Percentiles rank a stretch among this genome's conserved stretches.
phyloP scores from a whole-genome alignment of 2,797 vertebrate species.

The Rhadinocentrus ornatus region DNA sequence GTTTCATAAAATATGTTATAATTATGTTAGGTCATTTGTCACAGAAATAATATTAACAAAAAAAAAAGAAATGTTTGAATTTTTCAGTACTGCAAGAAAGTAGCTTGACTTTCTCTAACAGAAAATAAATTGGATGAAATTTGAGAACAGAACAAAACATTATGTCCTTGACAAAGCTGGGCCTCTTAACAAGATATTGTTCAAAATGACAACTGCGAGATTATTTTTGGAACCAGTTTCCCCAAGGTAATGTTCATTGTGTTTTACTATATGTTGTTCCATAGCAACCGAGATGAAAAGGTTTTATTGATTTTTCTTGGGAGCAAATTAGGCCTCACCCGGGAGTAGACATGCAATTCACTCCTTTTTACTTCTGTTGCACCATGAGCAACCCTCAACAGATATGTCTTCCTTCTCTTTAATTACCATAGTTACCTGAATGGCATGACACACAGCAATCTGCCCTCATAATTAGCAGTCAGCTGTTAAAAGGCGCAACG shows the following conservation, averaged over 20 bases:
- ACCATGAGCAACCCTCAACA: conserved; percentile 62
- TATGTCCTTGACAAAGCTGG: conserved; percentile 50
- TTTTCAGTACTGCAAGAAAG: conserved; percentile 14
- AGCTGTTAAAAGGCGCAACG: conserved; percentile 81
- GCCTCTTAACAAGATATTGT: conserved; percentile 45
- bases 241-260: conserved; percentile 76
- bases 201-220: conserved; percentile 57
- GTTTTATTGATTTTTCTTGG: conserved; percentile 83
- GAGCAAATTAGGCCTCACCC: conserved; percentile 80
- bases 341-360: conserved; percentile 67
- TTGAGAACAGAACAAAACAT: conserved; percentile 37
- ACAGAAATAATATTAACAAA: conserved; percentile 22
- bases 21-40: conserved; percentile 35
- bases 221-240: conserved; percentile 62
- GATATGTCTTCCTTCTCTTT: conserved; percentile 79
- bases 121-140: conserved; percentile 47
- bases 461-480: conserved; percentile 82
- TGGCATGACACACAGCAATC: conserved; percentile 58
- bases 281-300: conserved; percentile 80
- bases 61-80: conserved; percentile 6
- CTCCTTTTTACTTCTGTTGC: conserved; percentile 55
- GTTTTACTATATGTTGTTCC: conserved; percentile 78
- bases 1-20: conserved; percentile 33
- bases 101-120: conserved; percentile 35
- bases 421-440: conserved; percentile 83